Conservation (phyloP, 2,888 invertebrate genomes). For the Cephus spinipes region DNA sequence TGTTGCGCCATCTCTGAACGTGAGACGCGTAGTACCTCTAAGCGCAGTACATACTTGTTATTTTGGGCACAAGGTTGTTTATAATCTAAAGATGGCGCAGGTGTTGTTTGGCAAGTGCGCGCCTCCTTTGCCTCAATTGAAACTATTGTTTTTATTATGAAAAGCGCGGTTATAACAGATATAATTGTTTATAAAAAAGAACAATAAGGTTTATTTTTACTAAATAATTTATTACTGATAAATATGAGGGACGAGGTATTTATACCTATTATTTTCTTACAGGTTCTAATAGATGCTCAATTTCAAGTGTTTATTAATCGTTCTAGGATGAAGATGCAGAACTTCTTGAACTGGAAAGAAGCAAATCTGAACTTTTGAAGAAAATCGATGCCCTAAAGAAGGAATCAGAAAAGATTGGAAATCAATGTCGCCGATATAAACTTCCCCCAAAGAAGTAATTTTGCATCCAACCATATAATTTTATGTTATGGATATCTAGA, state of each 20-base stretch:
- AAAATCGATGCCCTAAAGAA: not conserved
- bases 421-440: not conserved
- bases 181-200: not conserved
- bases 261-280: not conserved
- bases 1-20: not conserved
- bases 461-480: not conserved
- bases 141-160: not conserved
- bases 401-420: not conserved
- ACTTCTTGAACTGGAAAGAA: not conserved
- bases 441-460: not conserved
- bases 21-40: not conserved
- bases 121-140: not conserved
- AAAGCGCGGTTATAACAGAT: not conserved
- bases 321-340: not conserved
- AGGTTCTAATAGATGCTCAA: not conserved
- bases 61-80: not conserved
- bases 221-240: not conserved
- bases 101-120: not conserved
- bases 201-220: not conserved
- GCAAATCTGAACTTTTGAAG: not conserved
- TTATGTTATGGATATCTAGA: not conserved
- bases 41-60: not conserved
- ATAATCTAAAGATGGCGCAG: not conserved
- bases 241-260: not conserved
- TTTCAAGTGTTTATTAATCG: not conserved